Percentiles rank a stretch among this genome's conserved stretches.
phyloP scores from a whole-genome alignment of 2,888 invertebrate genomes.

The Dryococelus australis region DNA sequence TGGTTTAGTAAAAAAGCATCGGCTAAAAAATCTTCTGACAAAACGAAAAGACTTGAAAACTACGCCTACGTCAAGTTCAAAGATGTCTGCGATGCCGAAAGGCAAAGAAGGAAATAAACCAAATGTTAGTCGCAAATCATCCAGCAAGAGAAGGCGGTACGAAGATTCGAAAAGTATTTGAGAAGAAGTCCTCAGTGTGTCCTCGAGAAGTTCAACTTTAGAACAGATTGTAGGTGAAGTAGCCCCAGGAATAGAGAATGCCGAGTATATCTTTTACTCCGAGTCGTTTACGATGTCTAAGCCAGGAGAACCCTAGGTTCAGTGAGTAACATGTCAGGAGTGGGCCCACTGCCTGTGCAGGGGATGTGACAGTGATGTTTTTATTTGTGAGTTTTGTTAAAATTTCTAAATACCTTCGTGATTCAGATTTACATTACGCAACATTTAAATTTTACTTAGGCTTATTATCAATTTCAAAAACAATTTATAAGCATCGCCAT shows the following conservation, averaged over 20 bases:
- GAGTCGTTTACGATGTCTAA: constrained; percentile 12
- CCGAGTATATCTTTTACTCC: constrained; percentile 17
- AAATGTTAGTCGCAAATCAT: neutral
- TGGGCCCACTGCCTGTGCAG: constrained; percentile 7
- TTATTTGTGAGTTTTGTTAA: constrained; percentile 17
- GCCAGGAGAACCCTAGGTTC: constrained; percentile 17
- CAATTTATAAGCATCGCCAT: too few species aligned
- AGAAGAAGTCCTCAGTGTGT: neutral
- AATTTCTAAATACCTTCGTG: neutral
- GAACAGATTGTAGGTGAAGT: constrained; percentile 1
- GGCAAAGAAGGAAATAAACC: neutral
- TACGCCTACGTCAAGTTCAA: neutral
- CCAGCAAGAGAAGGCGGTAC: neutral
- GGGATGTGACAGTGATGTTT: constrained; percentile 2
- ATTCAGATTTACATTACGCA: neutral
- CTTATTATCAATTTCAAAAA: too few species aligned
- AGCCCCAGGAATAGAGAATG: constrained; percentile 4
- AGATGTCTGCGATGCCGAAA: neutral
- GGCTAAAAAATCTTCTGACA: neutral
- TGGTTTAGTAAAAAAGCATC: neutral
- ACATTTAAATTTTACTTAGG: neutral
- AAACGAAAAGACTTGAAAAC: neutral
- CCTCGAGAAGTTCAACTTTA: neutral
- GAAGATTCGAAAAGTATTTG: neutral
- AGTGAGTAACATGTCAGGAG: constrained; percentile 13